phyloP scores from a whole-genome alignment of 2,888 invertebrate genomes.

The Hydrotaea cyrtoneurina region DNA sequence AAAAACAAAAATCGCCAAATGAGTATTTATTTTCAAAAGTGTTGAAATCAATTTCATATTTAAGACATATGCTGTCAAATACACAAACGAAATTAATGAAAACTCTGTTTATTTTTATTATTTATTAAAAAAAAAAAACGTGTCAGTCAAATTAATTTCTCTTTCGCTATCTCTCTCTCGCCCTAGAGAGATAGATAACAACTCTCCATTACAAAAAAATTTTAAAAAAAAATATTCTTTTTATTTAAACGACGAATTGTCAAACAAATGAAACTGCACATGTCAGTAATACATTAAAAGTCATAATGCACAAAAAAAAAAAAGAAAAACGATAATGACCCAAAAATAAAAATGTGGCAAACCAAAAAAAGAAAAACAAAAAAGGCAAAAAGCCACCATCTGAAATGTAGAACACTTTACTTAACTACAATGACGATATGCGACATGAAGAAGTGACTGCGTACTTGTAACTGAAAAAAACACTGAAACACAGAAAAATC shows the following conservation, averaged over 20 bases:
- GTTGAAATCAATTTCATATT: too few species aligned
- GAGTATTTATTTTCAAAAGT: too few species aligned
- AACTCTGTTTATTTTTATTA: too few species aligned
- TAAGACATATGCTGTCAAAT: too few species aligned
- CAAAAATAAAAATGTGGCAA: conserved; percentile 39
- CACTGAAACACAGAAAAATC: conserved; percentile 10
- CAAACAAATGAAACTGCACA: not conserved
- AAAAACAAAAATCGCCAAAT: too few species aligned
- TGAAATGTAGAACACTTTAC: conserved; percentile 59
- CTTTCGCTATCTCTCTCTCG: too few species aligned
- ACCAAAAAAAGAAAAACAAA: not conserved
- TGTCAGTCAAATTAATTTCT: too few species aligned
- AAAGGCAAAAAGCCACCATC: not conserved
- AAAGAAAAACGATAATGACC: conserved; percentile 64
- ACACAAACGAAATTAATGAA: too few species aligned
- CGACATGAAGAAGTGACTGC: not conserved
- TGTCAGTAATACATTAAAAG: conserved; percentile 21
- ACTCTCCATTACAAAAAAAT: too few species aligned
- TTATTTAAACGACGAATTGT: not conserved
- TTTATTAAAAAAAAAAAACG: too few species aligned
- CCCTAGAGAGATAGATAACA: too few species aligned
- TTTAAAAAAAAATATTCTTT: not conserved
- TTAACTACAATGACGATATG: conserved; percentile 39
- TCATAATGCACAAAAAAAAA: conserved; percentile 50
- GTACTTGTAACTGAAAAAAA: not conserved